Conservation (phyloP, 2,888 invertebrate genomes). For the Boloria selene region DNA sequence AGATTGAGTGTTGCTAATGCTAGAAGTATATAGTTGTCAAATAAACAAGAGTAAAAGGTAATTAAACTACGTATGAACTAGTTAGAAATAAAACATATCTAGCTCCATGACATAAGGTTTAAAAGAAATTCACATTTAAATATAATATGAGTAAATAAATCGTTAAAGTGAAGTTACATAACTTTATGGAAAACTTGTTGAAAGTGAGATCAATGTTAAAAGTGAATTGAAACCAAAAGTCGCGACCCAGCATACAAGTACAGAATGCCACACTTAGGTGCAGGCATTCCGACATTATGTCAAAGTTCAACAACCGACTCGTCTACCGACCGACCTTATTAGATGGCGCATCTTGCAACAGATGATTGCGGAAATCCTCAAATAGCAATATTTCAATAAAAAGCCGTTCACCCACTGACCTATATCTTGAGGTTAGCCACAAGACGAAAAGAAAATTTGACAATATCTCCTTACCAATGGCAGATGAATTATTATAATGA, state of each 20-base stretch:
- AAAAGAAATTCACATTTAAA: too few relatives aligned
- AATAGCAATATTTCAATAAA: conserved; percentile 40
- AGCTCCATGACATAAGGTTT: neutral
- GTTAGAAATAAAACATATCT: too few relatives aligned
- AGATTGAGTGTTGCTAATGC: too few relatives aligned
- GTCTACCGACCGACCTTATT: conserved; percentile 65
- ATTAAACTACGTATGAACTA: too few relatives aligned
- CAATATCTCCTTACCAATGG: conserved; percentile 20
- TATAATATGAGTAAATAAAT: too few relatives aligned
- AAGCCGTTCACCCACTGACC: conserved; percentile 37
- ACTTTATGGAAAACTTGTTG: conserved; percentile 3
- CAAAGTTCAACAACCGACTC: conserved; percentile 67
- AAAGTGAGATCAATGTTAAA: conserved; percentile 19
- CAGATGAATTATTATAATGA: conserved; percentile 40
- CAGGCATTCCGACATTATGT: conserved; percentile 64
- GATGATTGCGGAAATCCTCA: conserved; percentile 56
- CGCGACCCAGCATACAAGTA: conserved; percentile 24
- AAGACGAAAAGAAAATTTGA: conserved; percentile 10
- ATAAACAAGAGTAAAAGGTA: too few relatives aligned
- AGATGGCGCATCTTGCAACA: conserved; percentile 59
- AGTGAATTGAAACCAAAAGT: conserved; percentile 28
- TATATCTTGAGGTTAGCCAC: conserved; percentile 27
- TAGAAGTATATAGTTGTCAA: too few relatives aligned
- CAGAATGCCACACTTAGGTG: conserved; percentile 51
- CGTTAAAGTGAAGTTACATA: conserved; percentile 13